These are phyloP conservation scores for Leucopsar rothschildi DNA, from an alignment of 2,113 vertebrate genomes.

Conservation along the genomic window DNA sequence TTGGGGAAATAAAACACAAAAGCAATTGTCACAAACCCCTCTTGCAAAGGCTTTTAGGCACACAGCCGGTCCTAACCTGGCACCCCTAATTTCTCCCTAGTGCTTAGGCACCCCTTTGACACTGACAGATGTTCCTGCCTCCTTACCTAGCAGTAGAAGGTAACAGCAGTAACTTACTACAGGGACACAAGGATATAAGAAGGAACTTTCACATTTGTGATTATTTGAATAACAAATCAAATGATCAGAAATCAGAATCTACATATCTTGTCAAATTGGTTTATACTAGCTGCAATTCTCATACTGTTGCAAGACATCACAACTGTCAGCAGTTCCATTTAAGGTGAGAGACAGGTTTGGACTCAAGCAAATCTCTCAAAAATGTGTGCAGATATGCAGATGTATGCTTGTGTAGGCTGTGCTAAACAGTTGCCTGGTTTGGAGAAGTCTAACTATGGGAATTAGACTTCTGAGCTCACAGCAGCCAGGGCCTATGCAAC, in stretches of 20 bases:
- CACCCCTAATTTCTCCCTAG: neutral
- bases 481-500: neutral
- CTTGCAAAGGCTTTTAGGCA: neutral
- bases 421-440: neutral
- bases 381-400: accelerated
- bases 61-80: neutral
- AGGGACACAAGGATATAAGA: neutral
- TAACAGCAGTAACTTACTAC: neutral
- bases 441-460: neutral
- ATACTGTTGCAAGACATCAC: neutral
- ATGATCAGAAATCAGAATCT: neutral
- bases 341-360: neutral
- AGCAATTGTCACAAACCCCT: neutral
- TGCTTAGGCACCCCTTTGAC: neutral
- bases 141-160: neutral
- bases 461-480: neutral
- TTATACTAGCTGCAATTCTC: neutral
- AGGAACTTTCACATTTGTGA: neutral
- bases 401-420: neutral
- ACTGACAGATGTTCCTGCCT: neutral
- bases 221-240: neutral
- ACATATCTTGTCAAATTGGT: neutral
- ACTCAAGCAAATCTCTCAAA: neutral
- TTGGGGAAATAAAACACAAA: neutral
- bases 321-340: neutral